Conservation (phyloP, 2,888 invertebrate species). For the Leptura quadrifasciata region DNA sequence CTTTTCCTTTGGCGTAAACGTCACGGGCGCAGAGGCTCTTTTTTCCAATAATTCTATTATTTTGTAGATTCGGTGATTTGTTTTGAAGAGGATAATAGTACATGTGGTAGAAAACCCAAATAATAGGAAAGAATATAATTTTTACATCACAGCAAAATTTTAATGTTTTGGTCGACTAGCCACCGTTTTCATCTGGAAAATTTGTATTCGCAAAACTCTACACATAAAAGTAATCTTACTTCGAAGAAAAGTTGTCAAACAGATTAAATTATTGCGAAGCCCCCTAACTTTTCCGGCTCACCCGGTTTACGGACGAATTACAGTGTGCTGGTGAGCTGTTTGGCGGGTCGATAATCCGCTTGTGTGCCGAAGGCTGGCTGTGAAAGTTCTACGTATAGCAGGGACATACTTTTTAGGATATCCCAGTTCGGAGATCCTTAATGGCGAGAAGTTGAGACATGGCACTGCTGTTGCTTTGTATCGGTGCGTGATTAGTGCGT, state of each 20-base stretch:
- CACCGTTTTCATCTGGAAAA: background rate
- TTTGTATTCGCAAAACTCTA: background rate
- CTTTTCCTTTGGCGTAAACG: too few species aligned
- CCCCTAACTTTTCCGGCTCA: background rate
- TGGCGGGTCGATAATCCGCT: slow-evolving; percentile 12
- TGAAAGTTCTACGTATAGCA: background rate
- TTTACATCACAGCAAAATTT: too few species aligned
- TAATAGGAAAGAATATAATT: too few species aligned
- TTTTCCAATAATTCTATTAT: too few species aligned
- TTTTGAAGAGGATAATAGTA: too few species aligned
- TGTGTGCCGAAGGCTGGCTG: slow-evolving; percentile 6
- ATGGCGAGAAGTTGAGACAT: background rate
- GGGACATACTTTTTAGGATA: background rate
- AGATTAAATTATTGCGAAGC: background rate
- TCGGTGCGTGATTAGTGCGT: background rate
- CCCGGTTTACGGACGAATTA: background rate
- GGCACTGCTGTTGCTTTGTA: slow-evolving; percentile 1
- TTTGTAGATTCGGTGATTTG: too few species aligned
- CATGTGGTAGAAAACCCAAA: too few species aligned
- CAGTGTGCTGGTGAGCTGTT: slow-evolving; percentile 1
- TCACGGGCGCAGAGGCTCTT: too few species aligned
- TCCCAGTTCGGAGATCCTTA: slow-evolving; percentile 4
- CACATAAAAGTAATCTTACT: background rate
- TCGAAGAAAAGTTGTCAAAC: background rate
- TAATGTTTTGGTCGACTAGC: background rate